Evolutionary conservation across 2,113 vertebrate genomes (phyloP).

Genomic region (Esox niger): DNA sequence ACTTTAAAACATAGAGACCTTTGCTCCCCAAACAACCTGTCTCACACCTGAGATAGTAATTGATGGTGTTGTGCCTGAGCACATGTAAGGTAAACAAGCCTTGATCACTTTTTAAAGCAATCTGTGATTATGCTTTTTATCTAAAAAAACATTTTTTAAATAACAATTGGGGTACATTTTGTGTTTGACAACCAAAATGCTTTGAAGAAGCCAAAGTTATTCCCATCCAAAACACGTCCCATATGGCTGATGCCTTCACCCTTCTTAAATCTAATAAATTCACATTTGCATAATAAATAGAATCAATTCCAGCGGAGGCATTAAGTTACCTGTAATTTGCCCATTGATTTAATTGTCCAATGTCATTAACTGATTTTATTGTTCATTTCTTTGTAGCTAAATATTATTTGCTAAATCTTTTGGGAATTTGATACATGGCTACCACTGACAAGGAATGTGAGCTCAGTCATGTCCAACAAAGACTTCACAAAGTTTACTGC

Average conservation of each 20-base stretch:
- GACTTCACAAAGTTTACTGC: constrained; percentile 30
- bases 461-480: constrained; percentile 10
- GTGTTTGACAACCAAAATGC: neutral
- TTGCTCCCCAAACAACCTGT: no score
- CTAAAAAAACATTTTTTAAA: no score
- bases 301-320: constrained; percentile 65
- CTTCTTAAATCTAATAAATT: constrained; percentile 63
- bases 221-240: constrained; percentile 45
- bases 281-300: constrained; percentile 63
- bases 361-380: constrained; percentile 68
- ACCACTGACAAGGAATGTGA: no score
- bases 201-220: constrained; percentile 18
- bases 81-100: no score
- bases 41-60: no score
- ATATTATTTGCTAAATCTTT: constrained; percentile 38
- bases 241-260: constrained; percentile 31
- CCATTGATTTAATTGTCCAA: constrained; percentile 64
- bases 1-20: no score
- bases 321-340: constrained; percentile 66
- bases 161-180: no score
- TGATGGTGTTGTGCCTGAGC: no score
- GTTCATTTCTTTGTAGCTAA: constrained; percentile 60
- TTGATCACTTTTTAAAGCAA: no score
- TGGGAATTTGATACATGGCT: no score
- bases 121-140: no score